Evolutionary conservation across 2,888 invertebrate species (phyloP).

Genomic region (Caenorhabditis virilis): DNA sequence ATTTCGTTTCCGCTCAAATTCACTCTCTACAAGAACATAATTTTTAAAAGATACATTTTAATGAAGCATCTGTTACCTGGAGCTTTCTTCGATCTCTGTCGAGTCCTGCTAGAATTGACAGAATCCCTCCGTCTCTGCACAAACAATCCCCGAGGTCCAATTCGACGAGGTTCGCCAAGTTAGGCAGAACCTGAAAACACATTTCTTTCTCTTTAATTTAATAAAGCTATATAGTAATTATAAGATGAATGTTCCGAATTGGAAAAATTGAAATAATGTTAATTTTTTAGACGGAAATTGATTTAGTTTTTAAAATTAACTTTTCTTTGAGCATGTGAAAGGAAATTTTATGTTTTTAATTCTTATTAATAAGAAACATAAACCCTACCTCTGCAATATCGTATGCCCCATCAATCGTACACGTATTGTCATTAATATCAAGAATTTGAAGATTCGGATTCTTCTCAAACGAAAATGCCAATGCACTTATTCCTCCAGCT

Average conservation of each 20-base stretch:
- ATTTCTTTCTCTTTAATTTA: too few relatives aligned
- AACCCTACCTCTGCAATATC: constrained; percentile 76
- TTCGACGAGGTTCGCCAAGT: constrained; percentile 70
- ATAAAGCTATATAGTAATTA: too few relatives aligned
- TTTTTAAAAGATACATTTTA: neutral
- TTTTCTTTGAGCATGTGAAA: too few relatives aligned
- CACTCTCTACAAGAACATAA: constrained; percentile 8
- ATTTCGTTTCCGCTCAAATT: constrained; percentile 28
- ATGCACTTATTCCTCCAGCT: constrained; percentile 80
- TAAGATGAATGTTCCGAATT: too few relatives aligned
- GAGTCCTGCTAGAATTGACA: constrained; percentile 74
- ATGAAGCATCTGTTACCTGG: neutral
- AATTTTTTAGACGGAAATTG: too few relatives aligned
- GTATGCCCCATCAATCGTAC: constrained; percentile 78
- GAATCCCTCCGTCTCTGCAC: constrained; percentile 74
- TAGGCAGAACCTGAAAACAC: constrained; percentile 6
- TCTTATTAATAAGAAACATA: too few relatives aligned
- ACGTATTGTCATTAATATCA: constrained; percentile 92
- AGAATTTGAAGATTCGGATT: constrained; percentile 75
- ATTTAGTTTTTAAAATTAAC: too few relatives aligned
- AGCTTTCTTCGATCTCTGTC: constrained; percentile 69
- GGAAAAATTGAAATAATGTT: too few relatives aligned
- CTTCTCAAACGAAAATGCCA: constrained; percentile 75
- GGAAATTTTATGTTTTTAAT: too few relatives aligned
- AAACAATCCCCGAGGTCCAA: constrained; percentile 73